Evolutionary conservation across 2,888 invertebrate species (phyloP).

Genomic region (Hirtodrosophila histrioides): DNA sequence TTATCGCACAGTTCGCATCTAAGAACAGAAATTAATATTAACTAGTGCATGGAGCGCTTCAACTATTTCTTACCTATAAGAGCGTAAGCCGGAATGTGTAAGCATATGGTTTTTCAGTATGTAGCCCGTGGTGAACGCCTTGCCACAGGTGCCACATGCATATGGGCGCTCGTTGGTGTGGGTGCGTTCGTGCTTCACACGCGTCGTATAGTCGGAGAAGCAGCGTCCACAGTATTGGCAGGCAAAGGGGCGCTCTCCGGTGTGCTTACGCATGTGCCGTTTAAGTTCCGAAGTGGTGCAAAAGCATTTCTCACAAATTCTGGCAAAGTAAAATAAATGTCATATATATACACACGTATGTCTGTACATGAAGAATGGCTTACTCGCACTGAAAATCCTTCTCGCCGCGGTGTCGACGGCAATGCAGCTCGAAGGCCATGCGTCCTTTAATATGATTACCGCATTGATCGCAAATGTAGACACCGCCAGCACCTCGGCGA

Average conservation of each 20-base stretch:
- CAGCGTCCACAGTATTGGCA: conserved; percentile 73
- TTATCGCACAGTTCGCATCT: conserved; percentile 73
- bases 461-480: conserved; percentile 70
- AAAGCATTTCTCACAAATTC: conserved; percentile 70
- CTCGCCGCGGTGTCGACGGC: conserved; percentile 73
- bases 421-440: conserved; percentile 71
- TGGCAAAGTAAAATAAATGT: conserved; percentile 8
- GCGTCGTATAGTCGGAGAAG: conserved; percentile 68
- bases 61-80: conserved; percentile 55
- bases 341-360: neutral
- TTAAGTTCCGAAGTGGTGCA: conserved; percentile 74
- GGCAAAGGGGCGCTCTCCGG: conserved; percentile 71
- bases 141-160: conserved; percentile 70
- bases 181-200: conserved; percentile 72
- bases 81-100: conserved; percentile 71
- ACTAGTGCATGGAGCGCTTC: no score
- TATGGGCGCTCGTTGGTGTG: conserved; percentile 79
- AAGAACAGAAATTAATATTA: neutral
- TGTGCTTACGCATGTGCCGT: conserved; percentile 73
- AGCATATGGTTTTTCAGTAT: conserved; percentile 72
- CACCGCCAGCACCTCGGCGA: conserved; percentile 64
- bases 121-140: conserved; percentile 74
- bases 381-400: conserved; percentile 73
- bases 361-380: conserved; percentile 10
- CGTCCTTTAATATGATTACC: conserved; percentile 72